These are phyloP conservation scores for Drosophila persimilis DNA, from an alignment of 1,140 invertebrate species.

Conservation along the genomic window DNA sequence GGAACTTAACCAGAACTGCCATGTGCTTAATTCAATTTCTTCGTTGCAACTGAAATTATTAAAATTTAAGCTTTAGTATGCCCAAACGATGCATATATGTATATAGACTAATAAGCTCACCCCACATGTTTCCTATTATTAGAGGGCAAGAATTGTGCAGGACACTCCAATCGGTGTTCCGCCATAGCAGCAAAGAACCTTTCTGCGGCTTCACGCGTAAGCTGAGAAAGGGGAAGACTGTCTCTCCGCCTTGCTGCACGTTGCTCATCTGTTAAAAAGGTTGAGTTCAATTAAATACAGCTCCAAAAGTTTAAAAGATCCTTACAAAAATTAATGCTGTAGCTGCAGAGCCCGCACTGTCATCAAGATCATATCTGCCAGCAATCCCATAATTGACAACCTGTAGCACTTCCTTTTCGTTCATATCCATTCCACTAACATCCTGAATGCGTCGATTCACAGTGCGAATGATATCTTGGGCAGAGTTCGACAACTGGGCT, in stretches of 20 bases:
- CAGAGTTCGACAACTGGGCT: neutral
- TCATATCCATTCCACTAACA: neutral
- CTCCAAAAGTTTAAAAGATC: neutral
- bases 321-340: slow-evolving; percentile 27
- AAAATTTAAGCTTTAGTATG: neutral
- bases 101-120: slow-evolving; percentile 2
- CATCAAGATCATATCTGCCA: slow-evolving; percentile 29
- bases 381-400: slow-evolving; percentile 31
- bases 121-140: slow-evolving; percentile 26
- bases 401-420: slow-evolving; percentile 1
- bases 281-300: neutral
- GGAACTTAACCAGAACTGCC: no score
- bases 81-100: neutral
- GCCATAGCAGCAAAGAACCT: slow-evolving; percentile 27
- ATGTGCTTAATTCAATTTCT: slow-evolving; percentile 6
- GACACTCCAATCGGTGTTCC: neutral
- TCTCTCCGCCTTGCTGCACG: slow-evolving; percentile 18
- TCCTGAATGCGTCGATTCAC: slow-evolving; percentile 12
- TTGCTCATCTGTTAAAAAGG: slow-evolving; percentile 1
- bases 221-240: slow-evolving; percentile 10
- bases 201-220: slow-evolving; percentile 4
- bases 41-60: slow-evolving; percentile 21
- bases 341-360: neutral
- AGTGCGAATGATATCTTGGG: slow-evolving; percentile 3
- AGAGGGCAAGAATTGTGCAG: slow-evolving; percentile 29